Percentiles rank a stretch among this genome's conserved stretches.
These are phyloP conservation scores for Lethrus apterus DNA, from an alignment of 1,140 invertebrate genomes.

Conservation along the genomic window DNA sequence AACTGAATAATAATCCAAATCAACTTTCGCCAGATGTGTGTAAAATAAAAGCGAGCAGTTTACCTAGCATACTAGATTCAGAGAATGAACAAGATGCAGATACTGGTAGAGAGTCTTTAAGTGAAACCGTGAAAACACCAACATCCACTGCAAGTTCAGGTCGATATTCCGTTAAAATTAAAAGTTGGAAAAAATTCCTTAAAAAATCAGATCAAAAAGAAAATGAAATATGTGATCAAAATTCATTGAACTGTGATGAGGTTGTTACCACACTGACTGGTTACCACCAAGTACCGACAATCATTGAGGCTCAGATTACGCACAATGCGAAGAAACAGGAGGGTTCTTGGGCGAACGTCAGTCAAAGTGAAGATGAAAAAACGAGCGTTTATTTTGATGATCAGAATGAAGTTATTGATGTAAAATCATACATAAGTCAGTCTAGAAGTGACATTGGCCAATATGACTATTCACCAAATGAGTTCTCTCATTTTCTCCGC, in stretches of 20 bases:
- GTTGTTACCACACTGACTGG: constrained; percentile 21
- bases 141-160: constrained; percentile 48
- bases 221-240: constrained; percentile 19
- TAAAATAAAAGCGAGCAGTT: constrained; percentile 62
- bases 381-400: constrained; percentile 24
- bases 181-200: constrained; percentile 56
- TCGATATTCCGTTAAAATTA: constrained; percentile 51
- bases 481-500: constrained; percentile 32
- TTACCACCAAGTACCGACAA: constrained; percentile 47
- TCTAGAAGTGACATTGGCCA: constrained; percentile 54
- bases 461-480: constrained; percentile 32
- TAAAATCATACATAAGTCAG: constrained; percentile 59
- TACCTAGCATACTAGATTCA: constrained; percentile 71
- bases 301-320: constrained; percentile 48
- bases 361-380: constrained; percentile 34
- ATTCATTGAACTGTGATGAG: constrained; percentile 15
- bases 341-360: constrained; percentile 13
- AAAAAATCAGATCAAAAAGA: constrained; percentile 43
- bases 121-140: constrained; percentile 38
- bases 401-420: constrained; percentile 52
- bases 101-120: constrained; percentile 17
- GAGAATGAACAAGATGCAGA: constrained; percentile 55
- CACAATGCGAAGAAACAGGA: constrained; percentile 1
- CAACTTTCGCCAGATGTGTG: constrained; percentile 51
- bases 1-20: constrained; percentile 41